These are phyloP conservation scores for Heliconius erato DNA, from an alignment of 2,888 invertebrate species.

Conservation along the genomic window DNA sequence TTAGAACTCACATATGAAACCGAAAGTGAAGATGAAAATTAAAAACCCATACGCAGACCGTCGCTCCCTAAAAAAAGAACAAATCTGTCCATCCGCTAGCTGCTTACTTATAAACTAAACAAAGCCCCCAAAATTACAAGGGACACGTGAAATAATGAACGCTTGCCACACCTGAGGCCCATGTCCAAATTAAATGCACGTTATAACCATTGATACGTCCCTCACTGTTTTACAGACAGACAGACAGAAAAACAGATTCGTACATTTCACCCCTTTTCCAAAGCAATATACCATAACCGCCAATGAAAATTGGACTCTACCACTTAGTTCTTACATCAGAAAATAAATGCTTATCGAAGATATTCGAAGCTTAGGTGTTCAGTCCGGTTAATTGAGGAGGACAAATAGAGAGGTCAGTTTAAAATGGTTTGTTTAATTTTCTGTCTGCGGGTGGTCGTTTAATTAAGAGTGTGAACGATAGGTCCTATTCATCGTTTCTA, in stretches of 20 bases:
- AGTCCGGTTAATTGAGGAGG: slow-evolving; percentile 51
- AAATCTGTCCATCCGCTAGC: background rate
- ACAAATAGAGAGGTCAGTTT: slow-evolving; percentile 59
- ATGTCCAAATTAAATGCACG: slow-evolving; percentile 67
- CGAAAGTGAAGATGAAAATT: background rate
- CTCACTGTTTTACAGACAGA: slow-evolving; percentile 75
- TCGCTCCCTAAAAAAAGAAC: background rate
- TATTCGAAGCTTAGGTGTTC: slow-evolving; percentile 55
- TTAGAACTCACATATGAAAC: background rate
- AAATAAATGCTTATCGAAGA: slow-evolving; percentile 20
- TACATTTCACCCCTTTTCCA: slow-evolving; percentile 69
- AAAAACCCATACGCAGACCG: background rate
- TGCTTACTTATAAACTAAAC: slow-evolving; percentile 44
- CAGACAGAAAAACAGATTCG: slow-evolving; percentile 73
- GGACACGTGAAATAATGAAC: slow-evolving; percentile 49
- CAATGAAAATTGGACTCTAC: slow-evolving; percentile 46
- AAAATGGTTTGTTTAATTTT: slow-evolving; percentile 72
- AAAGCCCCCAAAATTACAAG: slow-evolving; percentile 42
- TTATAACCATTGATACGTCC: slow-evolving; percentile 61
- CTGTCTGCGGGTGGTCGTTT: slow-evolving; percentile 64
- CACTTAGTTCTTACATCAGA: slow-evolving; percentile 26
- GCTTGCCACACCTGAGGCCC: slow-evolving; percentile 52
- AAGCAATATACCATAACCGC: slow-evolving; percentile 62
- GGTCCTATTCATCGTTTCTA: slow-evolving; percentile 62
- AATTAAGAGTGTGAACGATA: slow-evolving; percentile 82